A percentile compares a stretch with the other conserved stretches of the same genome.
Evolutionary conservation across 2,888 invertebrate species (phyloP).

Genomic region (Melinaea marsaeus): DNA sequence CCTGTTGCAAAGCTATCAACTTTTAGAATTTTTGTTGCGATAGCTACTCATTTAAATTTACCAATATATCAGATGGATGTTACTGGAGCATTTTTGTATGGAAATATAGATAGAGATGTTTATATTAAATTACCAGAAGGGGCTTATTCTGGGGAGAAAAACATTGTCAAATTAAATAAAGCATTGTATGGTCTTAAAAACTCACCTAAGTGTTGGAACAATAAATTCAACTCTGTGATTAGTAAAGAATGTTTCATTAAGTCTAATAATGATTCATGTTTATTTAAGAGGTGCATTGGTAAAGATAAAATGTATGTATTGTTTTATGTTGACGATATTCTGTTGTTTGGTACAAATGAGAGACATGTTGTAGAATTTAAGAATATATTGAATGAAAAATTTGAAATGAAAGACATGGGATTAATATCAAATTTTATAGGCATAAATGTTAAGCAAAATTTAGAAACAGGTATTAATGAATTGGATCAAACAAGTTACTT

Average conservation of each 20-base stretch:
- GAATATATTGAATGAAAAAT: conserved; percentile 20
- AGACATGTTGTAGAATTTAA: conserved; percentile 11
- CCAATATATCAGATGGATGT: conserved; percentile 26
- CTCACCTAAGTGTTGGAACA: conserved; percentile 33
- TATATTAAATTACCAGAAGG: conserved; percentile 29
- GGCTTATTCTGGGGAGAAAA: conserved; percentile 9
- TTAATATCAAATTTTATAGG: conserved; percentile 26
- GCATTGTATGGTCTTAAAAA: conserved; percentile 24
- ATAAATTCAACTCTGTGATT: conserved; percentile 32
- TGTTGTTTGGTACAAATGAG: conserved; percentile 24
- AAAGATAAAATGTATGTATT: conserved; percentile 25
- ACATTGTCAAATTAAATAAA: conserved; percentile 2
- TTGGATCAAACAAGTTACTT: conserved; percentile 25
- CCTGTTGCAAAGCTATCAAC: conserved; percentile 24
- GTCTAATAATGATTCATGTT: conserved; percentile 29
- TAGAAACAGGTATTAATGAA: conserved; percentile 21
- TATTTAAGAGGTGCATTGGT: conserved; percentile 25
- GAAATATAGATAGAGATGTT: conserved; percentile 25
- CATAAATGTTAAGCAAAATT: conserved; percentile 27
- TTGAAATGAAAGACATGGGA: conserved; percentile 33
- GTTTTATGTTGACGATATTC: conserved; percentile 30
- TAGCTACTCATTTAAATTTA: conserved; percentile 26
- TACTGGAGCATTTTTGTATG: too few species aligned
- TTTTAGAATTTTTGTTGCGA: conserved; percentile 26
- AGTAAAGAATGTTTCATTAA: conserved; percentile 28